Evolutionary conservation across 2,888 invertebrate genomes (phyloP), one percentile per base, ranked within the genome.

Genomic region (Heterodera filipjevi): DNA sequence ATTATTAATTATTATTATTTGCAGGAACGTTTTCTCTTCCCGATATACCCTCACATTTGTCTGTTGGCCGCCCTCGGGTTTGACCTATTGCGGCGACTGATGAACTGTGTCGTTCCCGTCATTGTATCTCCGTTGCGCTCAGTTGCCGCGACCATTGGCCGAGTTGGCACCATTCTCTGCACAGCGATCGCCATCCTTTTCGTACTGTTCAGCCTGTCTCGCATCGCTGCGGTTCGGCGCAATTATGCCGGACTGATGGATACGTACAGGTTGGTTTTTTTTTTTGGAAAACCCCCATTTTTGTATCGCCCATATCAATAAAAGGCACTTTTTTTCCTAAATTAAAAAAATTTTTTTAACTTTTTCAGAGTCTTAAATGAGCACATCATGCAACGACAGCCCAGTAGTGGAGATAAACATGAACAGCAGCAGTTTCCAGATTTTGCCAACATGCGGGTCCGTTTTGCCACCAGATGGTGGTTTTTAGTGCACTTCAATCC

Each of bases 221-320:
- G 89, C 12, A 76, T 82, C 10, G 82, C 76, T 35, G 80, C 86
- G 6, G 81, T 87, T 27, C 79, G 83, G 71, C 35, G 82, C 87
- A 90, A 90, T 35, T 99, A 96, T 91, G 94, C 94, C 90, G 96
- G 95, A 0, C 95, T 97, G 0, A 92, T 97, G 92, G 94, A 94
- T 84, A 91, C 95, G 2, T 93, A 95, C 89, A 79, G 77, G 72
- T 32, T 6, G n/a, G n/a, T n/a, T n/a, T n/a, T n/a, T n/a, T n/a
- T n/a, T n/a, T n/a, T n/a, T n/a, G n/a, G n/a, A n/a, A n/a, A n/a
- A n/a, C n/a, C n/a, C n/a, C n/a, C n/a, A n/a, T n/a, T n/a, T n/a
- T n/a, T n/a, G n/a, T n/a, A n/a, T n/a, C n/a, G n/a, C n/a, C n/a
- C n/a, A n/a, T n/a, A n/a, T n/a, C n/a, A n/a, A n/a, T n/a, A n/a